A percentile compares a stretch with the other conserved stretches of the same genome.
These are phyloP conservation scores for Tragelaphus imberbis DNA, from an alignment of 2,113 vertebrate species.

Conservation along the genomic window DNA sequence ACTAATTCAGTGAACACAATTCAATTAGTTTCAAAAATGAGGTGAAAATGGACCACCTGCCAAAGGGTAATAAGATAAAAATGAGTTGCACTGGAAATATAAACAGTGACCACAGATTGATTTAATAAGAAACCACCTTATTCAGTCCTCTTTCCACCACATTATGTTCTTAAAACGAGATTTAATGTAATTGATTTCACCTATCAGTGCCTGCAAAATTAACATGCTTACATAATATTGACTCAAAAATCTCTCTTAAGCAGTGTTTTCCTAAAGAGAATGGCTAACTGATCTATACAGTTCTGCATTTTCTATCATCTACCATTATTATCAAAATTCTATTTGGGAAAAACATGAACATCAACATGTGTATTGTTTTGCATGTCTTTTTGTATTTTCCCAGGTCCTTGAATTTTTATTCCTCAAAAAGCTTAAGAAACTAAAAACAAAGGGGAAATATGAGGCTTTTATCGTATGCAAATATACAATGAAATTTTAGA, in stretches of 20 bases:
- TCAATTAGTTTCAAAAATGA: constrained; percentile 39
- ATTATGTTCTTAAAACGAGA: not conserved
- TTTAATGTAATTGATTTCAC: not conserved
- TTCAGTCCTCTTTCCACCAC: not conserved
- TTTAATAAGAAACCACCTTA: not conserved
- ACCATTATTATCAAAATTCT: not conserved
- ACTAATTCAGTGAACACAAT: not conserved
- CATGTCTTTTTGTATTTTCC: not conserved
- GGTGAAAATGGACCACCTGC: not conserved
- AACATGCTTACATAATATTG: not conserved
- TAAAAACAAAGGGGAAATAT: not conserved
- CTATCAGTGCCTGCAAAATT: not conserved
- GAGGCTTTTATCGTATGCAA: not conserved
- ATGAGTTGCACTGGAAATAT: not conserved
- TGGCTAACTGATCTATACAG: not conserved
- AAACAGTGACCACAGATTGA: not conserved
- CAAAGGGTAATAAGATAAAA: constrained; percentile 35
- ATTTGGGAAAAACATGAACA: not conserved
- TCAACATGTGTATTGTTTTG: not conserved
- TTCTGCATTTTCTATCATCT: not conserved
- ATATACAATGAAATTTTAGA: not conserved
- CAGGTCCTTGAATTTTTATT: not conserved
- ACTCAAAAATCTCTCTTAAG: not conserved
- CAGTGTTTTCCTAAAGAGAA: not conserved
- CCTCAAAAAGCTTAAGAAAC: not conserved